A percentile compares a stretch with the other conserved stretches of the same genome.
Conservation (phyloP, 1,140 invertebrate species). For the roundworm (Caenorhabditis elegans) region DNA sequence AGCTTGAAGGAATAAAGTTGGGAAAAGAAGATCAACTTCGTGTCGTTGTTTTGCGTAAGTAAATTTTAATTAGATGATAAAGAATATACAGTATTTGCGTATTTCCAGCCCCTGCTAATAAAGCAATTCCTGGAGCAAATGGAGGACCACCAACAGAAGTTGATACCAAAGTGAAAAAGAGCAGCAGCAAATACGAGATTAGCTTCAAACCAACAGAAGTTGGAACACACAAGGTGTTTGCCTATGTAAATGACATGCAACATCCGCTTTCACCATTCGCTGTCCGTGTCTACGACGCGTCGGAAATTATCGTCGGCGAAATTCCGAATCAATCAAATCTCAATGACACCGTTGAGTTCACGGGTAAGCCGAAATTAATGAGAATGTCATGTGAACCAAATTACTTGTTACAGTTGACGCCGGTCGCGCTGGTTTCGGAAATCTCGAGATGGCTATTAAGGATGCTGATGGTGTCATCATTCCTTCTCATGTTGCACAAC, state of each 20-base stretch:
- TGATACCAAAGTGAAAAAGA: conserved; percentile 60
- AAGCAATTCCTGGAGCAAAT: conserved; percentile 1
- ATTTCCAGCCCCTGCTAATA: conserved; percentile 12
- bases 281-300: conserved; percentile 68
- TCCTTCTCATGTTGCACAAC: conserved; percentile 63
- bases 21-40: conserved; percentile 61
- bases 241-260: conserved; percentile 62
- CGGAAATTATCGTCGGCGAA: conserved; percentile 67
- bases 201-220: conserved; percentile 64
- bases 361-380: conserved; percentile 42
- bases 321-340: conserved; percentile 61
- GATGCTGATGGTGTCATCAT: conserved; percentile 63
- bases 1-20: conserved; percentile 60
- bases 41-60: conserved; percentile 49
- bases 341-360: conserved; percentile 66
- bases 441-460: conserved; percentile 68
- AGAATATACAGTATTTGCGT: too few relatives aligned
- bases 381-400: background rate
- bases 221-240: conserved; percentile 60
- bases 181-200: conserved; percentile 63
- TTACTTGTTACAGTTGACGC: conserved; percentile 67
- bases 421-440: conserved; percentile 69
- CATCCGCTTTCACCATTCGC: conserved; percentile 68
- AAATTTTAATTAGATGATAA: background rate
- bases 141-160: conserved; percentile 32